A percentile compares a stretch with the other conserved stretches of the same genome.
Evolutionary conservation across 2,797 vertebrate genomes (phyloP).

Genomic region (Xenops minutus): DNA sequence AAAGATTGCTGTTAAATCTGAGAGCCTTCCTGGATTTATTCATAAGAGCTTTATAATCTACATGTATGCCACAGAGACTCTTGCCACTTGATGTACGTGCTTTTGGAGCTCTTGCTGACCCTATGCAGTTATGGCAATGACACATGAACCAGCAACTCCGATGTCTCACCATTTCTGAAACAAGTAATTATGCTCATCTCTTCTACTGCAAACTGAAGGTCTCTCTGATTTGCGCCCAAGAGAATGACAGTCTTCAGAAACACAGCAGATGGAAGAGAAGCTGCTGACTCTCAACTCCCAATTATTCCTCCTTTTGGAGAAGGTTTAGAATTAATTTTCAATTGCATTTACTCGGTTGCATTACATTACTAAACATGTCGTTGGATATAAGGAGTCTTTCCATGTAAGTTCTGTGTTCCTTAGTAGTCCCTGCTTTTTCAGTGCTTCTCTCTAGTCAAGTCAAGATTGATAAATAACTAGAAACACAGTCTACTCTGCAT

Average conservation of each 20-base stretch:
- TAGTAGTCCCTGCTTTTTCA: not conserved
- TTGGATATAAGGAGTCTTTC: not conserved
- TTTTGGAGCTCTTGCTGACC: not conserved
- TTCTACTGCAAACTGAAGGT: not conserved
- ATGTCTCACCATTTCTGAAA: not conserved
- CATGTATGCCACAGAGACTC: not conserved
- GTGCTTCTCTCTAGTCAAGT: not conserved
- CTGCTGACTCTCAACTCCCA: not conserved
- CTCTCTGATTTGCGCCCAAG: not conserved
- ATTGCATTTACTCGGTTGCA: not conserved
- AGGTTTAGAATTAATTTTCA: not conserved
- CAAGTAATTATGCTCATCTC: not conserved
- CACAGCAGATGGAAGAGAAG: not conserved
- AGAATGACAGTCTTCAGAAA: not conserved
- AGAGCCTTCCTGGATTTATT: not conserved
- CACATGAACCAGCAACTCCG: not conserved
- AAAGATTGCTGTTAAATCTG: not conserved
- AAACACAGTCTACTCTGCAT: not conserved
- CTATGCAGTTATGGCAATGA: not conserved
- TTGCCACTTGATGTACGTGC: not conserved
- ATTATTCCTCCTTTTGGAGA: not conserved
- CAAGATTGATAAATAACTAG: not conserved
- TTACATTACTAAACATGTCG: not conserved
- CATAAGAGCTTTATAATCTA: not conserved
- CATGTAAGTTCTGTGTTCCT: not conserved